phyloP scores from a whole-genome alignment of 2,797 vertebrate genomes.

The Cottoperca gobio region DNA sequence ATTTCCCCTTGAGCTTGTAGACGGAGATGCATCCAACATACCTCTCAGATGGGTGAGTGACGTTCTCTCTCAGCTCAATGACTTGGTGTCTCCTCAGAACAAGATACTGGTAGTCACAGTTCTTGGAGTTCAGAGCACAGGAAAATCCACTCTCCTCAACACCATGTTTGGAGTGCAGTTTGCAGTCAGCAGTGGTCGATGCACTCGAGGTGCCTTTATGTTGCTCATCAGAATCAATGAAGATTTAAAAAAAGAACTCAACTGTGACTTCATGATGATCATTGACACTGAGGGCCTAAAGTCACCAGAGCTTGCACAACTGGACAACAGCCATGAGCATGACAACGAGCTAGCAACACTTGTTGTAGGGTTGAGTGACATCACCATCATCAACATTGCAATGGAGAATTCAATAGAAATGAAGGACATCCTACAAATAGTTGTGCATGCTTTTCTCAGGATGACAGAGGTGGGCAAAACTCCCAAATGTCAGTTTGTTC shows the following conservation, averaged over 20 bases:
- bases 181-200: conserved; percentile 83
- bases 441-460: conserved; percentile 81
- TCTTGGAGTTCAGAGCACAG: conserved; percentile 83
- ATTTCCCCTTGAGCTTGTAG: conserved; percentile 86
- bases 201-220: conserved; percentile 84
- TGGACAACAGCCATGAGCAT: conserved; percentile 78
- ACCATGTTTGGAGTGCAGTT: conserved; percentile 88
- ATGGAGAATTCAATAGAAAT: conserved; percentile 83
- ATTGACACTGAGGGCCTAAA: conserved; percentile 84
- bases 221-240: conserved; percentile 77
- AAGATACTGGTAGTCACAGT: conserved; percentile 83
- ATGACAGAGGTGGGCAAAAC: conserved; percentile 80
- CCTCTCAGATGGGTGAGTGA: conserved; percentile 83
- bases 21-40: conserved; percentile 86
- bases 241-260: conserved; percentile 71
- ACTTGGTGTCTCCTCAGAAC: conserved; percentile 69
- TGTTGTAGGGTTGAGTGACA: conserved; percentile 79
- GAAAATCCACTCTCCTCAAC: conserved; percentile 83
- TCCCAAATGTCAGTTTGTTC: conserved; percentile 79
- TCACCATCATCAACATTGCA: conserved; percentile 81
- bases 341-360: conserved; percentile 84
- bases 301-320: conserved; percentile 75
- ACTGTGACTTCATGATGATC: conserved; percentile 79
- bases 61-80: conserved; percentile 79
- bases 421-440: conserved; percentile 81